Evolutionary conservation across 2,888 invertebrate species (phyloP).

Genomic region (Scelioninae gen. 1): DNA sequence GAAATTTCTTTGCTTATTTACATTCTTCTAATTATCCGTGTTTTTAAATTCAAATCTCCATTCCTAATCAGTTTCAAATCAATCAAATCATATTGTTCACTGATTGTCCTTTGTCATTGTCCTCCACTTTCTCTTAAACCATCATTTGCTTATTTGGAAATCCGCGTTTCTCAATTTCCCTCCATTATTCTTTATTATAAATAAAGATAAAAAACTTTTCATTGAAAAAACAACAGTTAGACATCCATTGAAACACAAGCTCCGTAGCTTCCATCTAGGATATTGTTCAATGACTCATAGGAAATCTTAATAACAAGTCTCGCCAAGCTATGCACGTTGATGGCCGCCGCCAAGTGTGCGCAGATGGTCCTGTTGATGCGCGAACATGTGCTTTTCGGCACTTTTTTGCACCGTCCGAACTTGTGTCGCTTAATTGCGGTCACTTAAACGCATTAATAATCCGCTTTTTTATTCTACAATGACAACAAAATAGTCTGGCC

Average conservation of each 20-base stretch:
- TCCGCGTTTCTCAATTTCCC: slow-evolving; percentile 2
- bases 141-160: neutral
- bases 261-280: slow-evolving; percentile 38
- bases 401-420: too few relatives aligned
- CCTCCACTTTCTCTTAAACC: slow-evolving; percentile 6
- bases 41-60: too few relatives aligned
- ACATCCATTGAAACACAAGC: slow-evolving; percentile 41
- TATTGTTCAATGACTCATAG: slow-evolving; percentile 64
- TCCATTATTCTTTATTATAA: neutral
- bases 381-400: slow-evolving; percentile 8
- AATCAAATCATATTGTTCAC: slow-evolving; percentile 12
- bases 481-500: neutral
- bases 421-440: slow-evolving; percentile 5
- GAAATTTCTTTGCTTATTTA: too few relatives aligned
- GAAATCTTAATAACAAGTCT: slow-evolving; percentile 65
- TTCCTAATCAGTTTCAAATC: neutral
- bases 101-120: slow-evolving; percentile 11
- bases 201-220: neutral
- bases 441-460: slow-evolving; percentile 9
- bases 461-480: neutral
- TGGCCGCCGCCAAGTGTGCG: slow-evolving; percentile 11
- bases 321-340: slow-evolving; percentile 46
- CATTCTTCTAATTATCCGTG: too few relatives aligned
- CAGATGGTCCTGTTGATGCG: neutral
- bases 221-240: slow-evolving; percentile 17